Percentiles rank a stretch among this genome's conserved stretches.
These are phyloP conservation scores for Brachypterus glaber DNA, from an alignment of 2,888 invertebrate genomes.

Conservation along the genomic window DNA sequence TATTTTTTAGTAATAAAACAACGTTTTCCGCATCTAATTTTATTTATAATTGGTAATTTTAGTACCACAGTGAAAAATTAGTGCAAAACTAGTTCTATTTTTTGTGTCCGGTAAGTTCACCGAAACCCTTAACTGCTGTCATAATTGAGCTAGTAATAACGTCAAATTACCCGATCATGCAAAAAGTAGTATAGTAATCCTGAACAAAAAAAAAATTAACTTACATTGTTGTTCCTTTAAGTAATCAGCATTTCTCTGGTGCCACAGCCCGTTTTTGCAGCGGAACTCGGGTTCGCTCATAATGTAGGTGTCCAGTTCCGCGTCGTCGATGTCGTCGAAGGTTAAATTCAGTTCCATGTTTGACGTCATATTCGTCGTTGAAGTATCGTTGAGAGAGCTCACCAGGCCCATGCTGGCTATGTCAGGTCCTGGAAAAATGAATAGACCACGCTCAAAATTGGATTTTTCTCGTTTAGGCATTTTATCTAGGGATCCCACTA, in stretches of 20 bases:
- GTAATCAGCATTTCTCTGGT: conserved; percentile 77
- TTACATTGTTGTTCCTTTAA: conserved; percentile 70
- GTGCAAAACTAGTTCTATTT: too few relatives aligned
- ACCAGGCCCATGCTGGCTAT: conserved; percentile 70
- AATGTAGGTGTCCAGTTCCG: conserved; percentile 81
- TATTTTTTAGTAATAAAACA: too few relatives aligned
- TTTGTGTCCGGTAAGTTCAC: too few relatives aligned
- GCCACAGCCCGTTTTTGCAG: conserved; percentile 80
- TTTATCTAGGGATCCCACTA: too few relatives aligned
- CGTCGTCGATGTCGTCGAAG: conserved; percentile 74
- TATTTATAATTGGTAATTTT: too few relatives aligned
- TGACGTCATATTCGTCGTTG: conserved; percentile 27
- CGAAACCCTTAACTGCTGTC: too few relatives aligned
- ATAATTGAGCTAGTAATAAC: too few relatives aligned
- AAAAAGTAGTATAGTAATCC: conserved; percentile 2
- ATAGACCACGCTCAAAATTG: too few relatives aligned
- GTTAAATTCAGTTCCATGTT: conserved; percentile 34
- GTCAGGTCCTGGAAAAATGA: conserved; percentile 64
- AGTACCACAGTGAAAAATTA: too few relatives aligned
- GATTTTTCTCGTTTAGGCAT: too few relatives aligned
- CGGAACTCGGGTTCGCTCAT: conserved; percentile 70
- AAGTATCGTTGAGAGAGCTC: conserved; percentile 43
- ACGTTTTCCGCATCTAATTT: too few relatives aligned
- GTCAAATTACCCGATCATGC: too few relatives aligned
- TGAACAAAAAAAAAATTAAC: conserved; percentile 22